phyloP scores from a whole-genome alignment of 2,888 invertebrate species.

The Synergus laeviventris region DNA sequence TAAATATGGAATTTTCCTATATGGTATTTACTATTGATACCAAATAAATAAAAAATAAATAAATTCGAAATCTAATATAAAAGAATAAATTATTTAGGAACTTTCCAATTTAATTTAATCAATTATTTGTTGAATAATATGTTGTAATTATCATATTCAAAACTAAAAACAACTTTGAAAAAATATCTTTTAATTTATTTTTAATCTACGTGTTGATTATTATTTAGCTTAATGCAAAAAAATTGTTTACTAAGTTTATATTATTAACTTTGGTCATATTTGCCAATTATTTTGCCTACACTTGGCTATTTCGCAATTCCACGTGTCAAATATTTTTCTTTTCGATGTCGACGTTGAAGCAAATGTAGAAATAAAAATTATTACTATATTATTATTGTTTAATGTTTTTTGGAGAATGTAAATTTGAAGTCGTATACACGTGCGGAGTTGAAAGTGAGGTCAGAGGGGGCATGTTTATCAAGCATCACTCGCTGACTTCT shows the following conservation, averaged over 20 bases:
- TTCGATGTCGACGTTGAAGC: not conserved
- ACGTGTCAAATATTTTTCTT: constrained; percentile 8
- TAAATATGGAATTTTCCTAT: not conserved
- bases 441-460: not conserved
- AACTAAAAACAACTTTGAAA: not conserved
- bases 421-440: not conserved
- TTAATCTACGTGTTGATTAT: not conserved
- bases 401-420: not conserved
- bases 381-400: not conserved
- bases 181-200: not conserved
- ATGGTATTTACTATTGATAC: not conserved
- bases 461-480: not conserved
- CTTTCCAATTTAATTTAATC: not conserved
- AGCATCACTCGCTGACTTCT: not conserved
- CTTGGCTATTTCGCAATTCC: constrained; percentile 34
- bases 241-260: constrained; percentile 2
- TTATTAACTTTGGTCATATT: constrained; percentile 12
- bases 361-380: not conserved
- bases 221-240: not conserved
- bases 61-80: not conserved
- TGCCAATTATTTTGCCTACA: not conserved
- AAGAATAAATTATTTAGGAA: not conserved
- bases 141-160: not conserved
- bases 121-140: not conserved
- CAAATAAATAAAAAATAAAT: not conserved